Base-by-base conservation (phyloP, 1,140 invertebrate genomes). In the Bombus huntii region DNA sequence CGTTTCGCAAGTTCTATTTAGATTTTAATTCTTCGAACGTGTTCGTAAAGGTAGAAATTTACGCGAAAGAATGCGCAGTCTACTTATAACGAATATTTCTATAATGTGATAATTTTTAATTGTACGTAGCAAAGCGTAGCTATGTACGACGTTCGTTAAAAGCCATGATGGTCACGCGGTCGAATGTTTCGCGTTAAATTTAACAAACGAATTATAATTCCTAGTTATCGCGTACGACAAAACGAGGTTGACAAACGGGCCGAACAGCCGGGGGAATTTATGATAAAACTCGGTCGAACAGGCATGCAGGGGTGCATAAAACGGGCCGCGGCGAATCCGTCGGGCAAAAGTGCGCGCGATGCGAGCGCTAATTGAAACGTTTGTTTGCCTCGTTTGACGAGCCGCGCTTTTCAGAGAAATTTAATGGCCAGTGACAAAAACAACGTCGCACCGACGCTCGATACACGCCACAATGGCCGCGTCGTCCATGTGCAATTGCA, bases 391-490 rank as follows among this genome's bases (percentile, higher is more conserved):
- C 84, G 85, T 89, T 89, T 81, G 68, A 66, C 88, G 88, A 87
- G 81, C 76, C 81, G 65, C 77, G 77, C 82, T 83, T 89, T 89
- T 86, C 75, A 77, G 57, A 47, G 77, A 81, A 71, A 83, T 83
- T 88, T 89, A 89, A 89, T 89, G 85, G 88, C 76, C 80, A 77
- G 88, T 87, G 78, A 89, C 88, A 65, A 87, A 89, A 89, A 81
- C 88, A 89, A 82, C 88, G 65, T 80, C 62, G 66, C 68, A 47
- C 42, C 47, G 66, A 2, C 66, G 72, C 15, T 13, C 77, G 83
- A 73, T 85, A 53, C 53, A 31, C 77, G 68, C 9, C 28, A 75
- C 84, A 81, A 81, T 74, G 59, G 28, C 28, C 68, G 47, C 53
- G 25, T n/a, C 53, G 74, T 31, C 81, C 72, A 68, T 68, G 85